phyloP scores from a whole-genome alignment of 2,888 invertebrate species.

The Phrixothrix hirtus region DNA sequence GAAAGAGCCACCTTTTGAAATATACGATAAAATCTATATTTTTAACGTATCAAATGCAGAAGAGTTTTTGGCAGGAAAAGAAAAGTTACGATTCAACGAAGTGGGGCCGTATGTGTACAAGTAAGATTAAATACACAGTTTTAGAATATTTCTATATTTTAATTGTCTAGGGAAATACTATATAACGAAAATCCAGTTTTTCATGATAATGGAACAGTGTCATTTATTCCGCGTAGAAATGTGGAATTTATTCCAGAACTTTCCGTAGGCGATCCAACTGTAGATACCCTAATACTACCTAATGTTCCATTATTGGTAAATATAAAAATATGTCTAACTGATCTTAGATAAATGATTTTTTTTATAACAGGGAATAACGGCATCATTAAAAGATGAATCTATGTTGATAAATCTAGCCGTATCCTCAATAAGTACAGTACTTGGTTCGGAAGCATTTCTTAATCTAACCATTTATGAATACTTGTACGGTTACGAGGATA shows the following conservation, averaged over 20 bases:
- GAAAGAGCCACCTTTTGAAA: slow-evolving; percentile 66
- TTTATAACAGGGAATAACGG: slow-evolving; percentile 63
- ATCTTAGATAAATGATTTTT: too few relatives aligned
- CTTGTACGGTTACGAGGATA: slow-evolving; percentile 83
- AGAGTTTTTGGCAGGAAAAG: slow-evolving; percentile 66
- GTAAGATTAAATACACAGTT: too few relatives aligned
- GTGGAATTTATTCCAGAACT: slow-evolving; percentile 65
- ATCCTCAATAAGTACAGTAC: slow-evolving; percentile 60
- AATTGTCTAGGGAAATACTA: slow-evolving; percentile 65
- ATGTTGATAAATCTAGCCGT: slow-evolving; percentile 65
- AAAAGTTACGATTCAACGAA: slow-evolving; percentile 70
- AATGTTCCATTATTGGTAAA: slow-evolving; percentile 76
- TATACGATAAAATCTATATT: slow-evolving; percentile 68
- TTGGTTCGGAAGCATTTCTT: slow-evolving; percentile 67
- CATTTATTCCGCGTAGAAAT: slow-evolving; percentile 64
- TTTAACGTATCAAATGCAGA: slow-evolving; percentile 82
- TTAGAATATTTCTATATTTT: slow-evolving; percentile 31
- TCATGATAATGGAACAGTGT: slow-evolving; percentile 67
- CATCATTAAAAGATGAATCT: slow-evolving; percentile 60
- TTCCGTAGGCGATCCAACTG: slow-evolving; percentile 68
- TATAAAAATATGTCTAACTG: too few relatives aligned
- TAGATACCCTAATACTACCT: slow-evolving; percentile 65
- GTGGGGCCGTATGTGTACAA: slow-evolving; percentile 83
- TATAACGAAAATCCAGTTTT: slow-evolving; percentile 69
- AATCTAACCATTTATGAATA: slow-evolving; percentile 69